These are phyloP conservation scores for Bombyx mori DNA, from an alignment of 1,140 invertebrate genomes.

Conservation along the genomic window DNA sequence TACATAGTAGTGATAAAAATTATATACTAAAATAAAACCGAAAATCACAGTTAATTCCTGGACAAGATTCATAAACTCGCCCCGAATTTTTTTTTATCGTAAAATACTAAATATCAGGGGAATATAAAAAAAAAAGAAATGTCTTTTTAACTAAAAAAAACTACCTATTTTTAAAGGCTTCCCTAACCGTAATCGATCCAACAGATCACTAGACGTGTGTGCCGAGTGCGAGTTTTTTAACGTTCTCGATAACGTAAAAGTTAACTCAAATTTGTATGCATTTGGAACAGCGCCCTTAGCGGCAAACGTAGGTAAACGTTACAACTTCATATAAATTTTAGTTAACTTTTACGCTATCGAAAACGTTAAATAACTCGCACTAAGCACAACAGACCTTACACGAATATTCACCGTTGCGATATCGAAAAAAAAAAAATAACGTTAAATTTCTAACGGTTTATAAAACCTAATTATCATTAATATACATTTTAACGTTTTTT, in stretches of 20 bases:
- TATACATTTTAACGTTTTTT: slow-evolving; percentile 61
- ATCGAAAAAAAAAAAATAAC: slow-evolving; percentile 65
- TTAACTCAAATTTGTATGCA: too few species aligned
- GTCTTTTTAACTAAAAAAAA: slow-evolving; percentile 62
- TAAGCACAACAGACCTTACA: slow-evolving; percentile 35
- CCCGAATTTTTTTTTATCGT: slow-evolving; percentile 33
- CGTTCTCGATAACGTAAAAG: too few species aligned
- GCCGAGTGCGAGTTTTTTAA: too few species aligned
- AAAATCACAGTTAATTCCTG: slow-evolving; percentile 59
- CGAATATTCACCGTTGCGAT: slow-evolving; percentile 55
- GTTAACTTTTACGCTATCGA: too few species aligned
- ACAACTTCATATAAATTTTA: too few species aligned
- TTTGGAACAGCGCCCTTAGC: too few species aligned
- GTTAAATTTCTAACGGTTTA: slow-evolving; percentile 64
- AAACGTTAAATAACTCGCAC: too few species aligned
- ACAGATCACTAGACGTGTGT: slow-evolving; percentile 34
- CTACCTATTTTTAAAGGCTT: slow-evolving; percentile 56
- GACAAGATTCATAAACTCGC: slow-evolving; percentile 55
- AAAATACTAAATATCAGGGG: slow-evolving; percentile 40
- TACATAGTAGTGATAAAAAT: slow-evolving; percentile 31
- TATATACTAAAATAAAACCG: slow-evolving; percentile 65
- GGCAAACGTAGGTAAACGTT: too few species aligned
- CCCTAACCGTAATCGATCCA: slow-evolving; percentile 26
- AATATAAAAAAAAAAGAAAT: slow-evolving; percentile 48
- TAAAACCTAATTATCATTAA: slow-evolving; percentile 55